Conservation (phyloP, 2,113 vertebrate genomes). For the Emberiza fucata region DNA sequence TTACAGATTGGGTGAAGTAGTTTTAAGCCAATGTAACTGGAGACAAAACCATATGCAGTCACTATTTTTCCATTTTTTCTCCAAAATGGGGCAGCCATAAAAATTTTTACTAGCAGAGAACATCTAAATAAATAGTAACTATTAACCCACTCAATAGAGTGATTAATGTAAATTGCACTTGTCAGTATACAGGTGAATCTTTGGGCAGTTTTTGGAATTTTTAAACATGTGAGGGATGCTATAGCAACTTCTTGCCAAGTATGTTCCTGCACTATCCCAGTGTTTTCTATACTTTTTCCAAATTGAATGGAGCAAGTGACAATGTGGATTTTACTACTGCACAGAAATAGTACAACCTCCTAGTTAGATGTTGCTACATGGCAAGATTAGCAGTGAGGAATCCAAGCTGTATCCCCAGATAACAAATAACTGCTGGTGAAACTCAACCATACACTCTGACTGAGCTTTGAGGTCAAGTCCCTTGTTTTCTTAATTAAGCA, state of each 20-base stretch:
- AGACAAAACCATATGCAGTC: neutral
- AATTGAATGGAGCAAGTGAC: neutral
- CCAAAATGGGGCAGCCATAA: neutral
- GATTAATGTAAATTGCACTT: neutral
- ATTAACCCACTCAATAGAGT: neutral
- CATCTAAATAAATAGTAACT: neutral
- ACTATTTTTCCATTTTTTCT: neutral
- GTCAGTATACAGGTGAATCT: neutral
- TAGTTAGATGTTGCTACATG: neutral
- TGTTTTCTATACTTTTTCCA: neutral
- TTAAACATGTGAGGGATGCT: fast-evolving
- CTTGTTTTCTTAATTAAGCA: neutral
- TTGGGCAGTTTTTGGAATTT: neutral
- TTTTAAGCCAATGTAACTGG: neutral
- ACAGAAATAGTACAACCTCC: neutral
- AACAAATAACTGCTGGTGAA: neutral
- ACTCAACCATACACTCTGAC: neutral
- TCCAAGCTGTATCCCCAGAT: neutral
- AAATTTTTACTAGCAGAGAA: neutral
- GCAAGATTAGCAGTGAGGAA: neutral
- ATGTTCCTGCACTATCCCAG: neutral
- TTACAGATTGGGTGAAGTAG: neutral
- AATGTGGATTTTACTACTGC: neutral
- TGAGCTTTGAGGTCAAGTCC: neutral
- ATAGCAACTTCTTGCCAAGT: neutral